Evolutionary conservation across 2,113 vertebrate species (phyloP).

Genomic region (Spea bombifrons): DNA sequence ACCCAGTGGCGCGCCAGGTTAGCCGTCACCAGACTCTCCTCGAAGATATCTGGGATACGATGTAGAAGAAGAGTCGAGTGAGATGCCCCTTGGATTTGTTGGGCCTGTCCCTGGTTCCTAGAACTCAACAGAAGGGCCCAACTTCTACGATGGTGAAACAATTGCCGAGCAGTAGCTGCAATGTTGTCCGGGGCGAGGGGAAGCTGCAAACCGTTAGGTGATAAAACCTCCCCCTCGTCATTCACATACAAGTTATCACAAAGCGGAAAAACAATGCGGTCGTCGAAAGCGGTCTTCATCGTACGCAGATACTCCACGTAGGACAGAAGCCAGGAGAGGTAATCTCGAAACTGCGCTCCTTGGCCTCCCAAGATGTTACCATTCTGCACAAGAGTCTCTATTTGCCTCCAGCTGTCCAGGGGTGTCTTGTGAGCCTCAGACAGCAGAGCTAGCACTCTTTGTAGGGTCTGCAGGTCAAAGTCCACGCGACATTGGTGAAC

Average conservation of each 20-base stretch:
- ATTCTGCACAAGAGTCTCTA: conserved; percentile 33
- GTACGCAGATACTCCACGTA: conserved; percentile 52
- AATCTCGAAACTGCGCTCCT: background rate
- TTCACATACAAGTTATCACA: conserved; percentile 57
- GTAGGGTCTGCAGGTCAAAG: conserved; percentile 50
- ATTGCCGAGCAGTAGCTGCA: conserved; percentile 32
- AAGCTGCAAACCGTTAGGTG: background rate
- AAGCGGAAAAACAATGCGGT: conserved; percentile 53
- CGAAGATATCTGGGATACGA: conserved; percentile 54
- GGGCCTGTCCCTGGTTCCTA: background rate
- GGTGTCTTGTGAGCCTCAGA: background rate
- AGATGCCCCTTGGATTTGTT: background rate
- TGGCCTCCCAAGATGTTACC: conserved; percentile 1
- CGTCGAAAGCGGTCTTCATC: conserved; percentile 53
- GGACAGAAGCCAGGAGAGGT: conserved; percentile 51
- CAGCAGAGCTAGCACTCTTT: conserved; percentile 44
- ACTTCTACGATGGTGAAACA: conserved; percentile 48
- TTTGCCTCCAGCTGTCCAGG: conserved; percentile 53
- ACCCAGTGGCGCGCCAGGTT: conserved; percentile 50
- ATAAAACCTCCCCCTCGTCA: background rate
- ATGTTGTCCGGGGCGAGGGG: conserved; percentile 44
- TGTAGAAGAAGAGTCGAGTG: conserved; percentile 49
- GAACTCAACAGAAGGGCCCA: conserved; percentile 57
- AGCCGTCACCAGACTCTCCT: conserved; percentile 50
- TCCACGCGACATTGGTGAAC: conserved; percentile 23